Evolutionary conservation across 1,140 invertebrate genomes (phyloP), one percentile per base, ranked within the genome.

Genomic region (Drosophila parabipectinata): DNA sequence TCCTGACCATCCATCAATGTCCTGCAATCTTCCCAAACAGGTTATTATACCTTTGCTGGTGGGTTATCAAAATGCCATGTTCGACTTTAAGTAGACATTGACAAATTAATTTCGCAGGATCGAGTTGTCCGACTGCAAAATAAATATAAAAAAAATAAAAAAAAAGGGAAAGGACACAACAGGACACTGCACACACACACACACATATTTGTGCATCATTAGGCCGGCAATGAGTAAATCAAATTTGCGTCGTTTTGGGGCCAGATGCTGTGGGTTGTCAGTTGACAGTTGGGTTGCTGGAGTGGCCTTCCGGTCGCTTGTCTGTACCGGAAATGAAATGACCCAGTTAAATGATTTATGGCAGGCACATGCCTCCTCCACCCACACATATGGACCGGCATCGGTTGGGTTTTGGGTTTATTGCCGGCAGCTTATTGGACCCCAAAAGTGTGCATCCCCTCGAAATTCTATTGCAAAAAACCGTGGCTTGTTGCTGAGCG

Each of bases 331-430:
- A 88, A 87, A 87, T 87, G 83, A 87, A 87, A 87, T 87, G 83
- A 87, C 82, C 82, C 82, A 87, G 82, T 87, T 88, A 87, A 87
- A 87, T 87, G 82, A 87, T 87, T 88, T 87, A 87, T 88, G 64
- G 59, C 59, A 51, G 62, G 52, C 26, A 28, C 26, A 28, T 4
- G 24, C 24, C 61, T 14, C 26, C 48, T 15, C 14, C 34, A 48
- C 56, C 28, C 39, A 52, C 39, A 64, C 32, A 69, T 71, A 66
- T 41, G 56, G 9, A 15, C 15, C 4, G n/a, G 18, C 12, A 28
- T 9, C 6, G 41, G 10, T 37, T 18, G 48, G 50, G 14, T 15
- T 54, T 26, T 26, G 60, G 44, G 55, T 67, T 54, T 74, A 71
- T 87, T 60, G 58, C 60, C 56, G 28, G 45, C 32, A 41, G 63